A percentile compares a stretch with the other conserved stretches of the same genome.
These are phyloP conservation scores for Falcaria lacertinaria DNA, from an alignment of 2,888 invertebrate species.

Conservation along the genomic window DNA sequence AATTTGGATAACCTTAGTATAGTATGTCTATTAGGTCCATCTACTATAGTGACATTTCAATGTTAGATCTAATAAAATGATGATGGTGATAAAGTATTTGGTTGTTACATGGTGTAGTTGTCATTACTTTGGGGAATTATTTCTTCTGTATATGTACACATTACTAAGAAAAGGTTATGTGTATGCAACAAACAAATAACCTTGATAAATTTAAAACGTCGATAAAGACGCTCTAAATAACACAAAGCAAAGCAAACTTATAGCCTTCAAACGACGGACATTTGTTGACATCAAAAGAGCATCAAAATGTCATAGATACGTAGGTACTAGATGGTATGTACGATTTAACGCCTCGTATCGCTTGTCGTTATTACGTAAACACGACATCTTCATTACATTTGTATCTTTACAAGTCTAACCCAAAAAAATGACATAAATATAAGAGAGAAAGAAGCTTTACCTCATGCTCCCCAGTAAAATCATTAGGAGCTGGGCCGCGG, in stretches of 20 bases:
- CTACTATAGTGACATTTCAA: too few species aligned
- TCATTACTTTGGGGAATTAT: too few species aligned
- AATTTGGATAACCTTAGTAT: too few species aligned
- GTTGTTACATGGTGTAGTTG: too few species aligned
- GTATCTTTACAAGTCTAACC: slow-evolving; percentile 35
- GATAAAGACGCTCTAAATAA: neutral
- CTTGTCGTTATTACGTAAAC: slow-evolving; percentile 72
- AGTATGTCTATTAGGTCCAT: too few species aligned
- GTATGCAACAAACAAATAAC: neutral
- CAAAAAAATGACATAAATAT: slow-evolving; percentile 26
- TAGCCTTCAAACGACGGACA: slow-evolving; percentile 12
- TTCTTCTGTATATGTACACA: too few species aligned
- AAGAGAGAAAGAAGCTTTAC: slow-evolving; percentile 52
- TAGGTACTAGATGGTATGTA: slow-evolving; percentile 36
- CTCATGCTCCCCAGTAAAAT: slow-evolving; percentile 75
- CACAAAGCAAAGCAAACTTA: neutral
- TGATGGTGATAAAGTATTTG: too few species aligned
- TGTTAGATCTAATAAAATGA: too few species aligned
- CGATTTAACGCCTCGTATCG: slow-evolving; percentile 46
- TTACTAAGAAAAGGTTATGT: neutral
- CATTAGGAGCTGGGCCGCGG: slow-evolving; percentile 64
- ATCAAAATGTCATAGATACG: slow-evolving; percentile 61
- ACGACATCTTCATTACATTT: slow-evolving; percentile 47
- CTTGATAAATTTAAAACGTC: neutral
- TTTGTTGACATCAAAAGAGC: slow-evolving; percentile 60